A percentile compares a stretch with the other conserved stretches of the same genome.
These are phyloP conservation scores for Probaryconus sp. DNA, from an alignment of 1,140 invertebrate species.

Conservation along the genomic window DNA sequence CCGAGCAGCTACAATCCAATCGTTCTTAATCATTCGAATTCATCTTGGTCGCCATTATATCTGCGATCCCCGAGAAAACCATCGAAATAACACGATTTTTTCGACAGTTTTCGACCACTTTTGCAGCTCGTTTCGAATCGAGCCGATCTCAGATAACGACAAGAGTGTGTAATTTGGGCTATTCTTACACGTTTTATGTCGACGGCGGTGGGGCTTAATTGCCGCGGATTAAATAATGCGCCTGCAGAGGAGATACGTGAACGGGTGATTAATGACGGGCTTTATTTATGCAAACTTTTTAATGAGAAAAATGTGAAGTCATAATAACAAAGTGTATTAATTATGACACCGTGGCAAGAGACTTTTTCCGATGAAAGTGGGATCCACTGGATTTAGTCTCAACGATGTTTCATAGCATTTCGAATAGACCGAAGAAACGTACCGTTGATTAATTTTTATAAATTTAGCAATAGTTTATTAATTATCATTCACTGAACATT, in stretches of 20 bases:
- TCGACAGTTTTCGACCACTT: constrained; percentile 39
- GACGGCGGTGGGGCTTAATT: constrained; percentile 5
- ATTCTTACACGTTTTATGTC: neutral
- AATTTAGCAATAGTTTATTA: too few species aligned
- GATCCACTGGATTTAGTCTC: too few species aligned
- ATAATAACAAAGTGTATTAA: constrained; percentile 51
- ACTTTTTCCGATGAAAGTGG: too few species aligned
- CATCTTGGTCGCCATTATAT: constrained; percentile 67
- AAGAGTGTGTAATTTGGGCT: constrained; percentile 36
- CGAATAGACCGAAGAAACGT: too few species aligned
- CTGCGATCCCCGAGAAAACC: constrained; percentile 47
- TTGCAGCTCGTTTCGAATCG: constrained; percentile 15
- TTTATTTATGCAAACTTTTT: constrained; percentile 59
- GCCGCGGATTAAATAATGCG: constrained; percentile 24
- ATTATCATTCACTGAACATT: too few species aligned
- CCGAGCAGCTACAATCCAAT: constrained; percentile 74
- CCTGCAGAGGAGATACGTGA: constrained; percentile 8
- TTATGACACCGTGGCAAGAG: constrained; percentile 56
- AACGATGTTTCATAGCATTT: too few species aligned
- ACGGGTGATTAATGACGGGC: constrained; percentile 47
- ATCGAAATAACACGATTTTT: constrained; percentile 39
- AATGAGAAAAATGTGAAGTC: constrained; percentile 50
- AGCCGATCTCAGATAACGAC: constrained; percentile 19
- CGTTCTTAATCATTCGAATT: constrained; percentile 76
- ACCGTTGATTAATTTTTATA: too few species aligned